A percentile compares a stretch with the other conserved stretches of the same genome.
phyloP scores from a whole-genome alignment of 2,113 vertebrate species.

The Dendropsophus ebraccatus region DNA sequence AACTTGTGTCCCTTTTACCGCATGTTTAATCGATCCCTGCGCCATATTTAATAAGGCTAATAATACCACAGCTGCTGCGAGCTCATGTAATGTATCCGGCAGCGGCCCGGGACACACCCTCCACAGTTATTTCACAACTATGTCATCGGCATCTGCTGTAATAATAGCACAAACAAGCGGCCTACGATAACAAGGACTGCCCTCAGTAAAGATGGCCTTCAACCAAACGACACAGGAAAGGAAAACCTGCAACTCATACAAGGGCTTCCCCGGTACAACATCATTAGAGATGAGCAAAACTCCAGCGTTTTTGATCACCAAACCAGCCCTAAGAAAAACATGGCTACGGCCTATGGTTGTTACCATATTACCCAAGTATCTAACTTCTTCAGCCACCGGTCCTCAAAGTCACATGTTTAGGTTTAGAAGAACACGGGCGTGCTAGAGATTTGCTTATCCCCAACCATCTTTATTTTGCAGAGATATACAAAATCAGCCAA shows the following conservation, averaged over 20 bases:
- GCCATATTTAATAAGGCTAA: conserved; percentile 40
- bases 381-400: no score
- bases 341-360: no score
- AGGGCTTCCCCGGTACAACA: no score
- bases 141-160: conserved; percentile 26
- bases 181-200: not conserved
- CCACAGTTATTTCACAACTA: conserved; percentile 36
- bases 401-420: no score
- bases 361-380: no score
- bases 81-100: conserved; percentile 32
- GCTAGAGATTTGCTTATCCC: no score
- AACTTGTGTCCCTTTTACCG: not conserved
- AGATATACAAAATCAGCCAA: not conserved
- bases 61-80: conserved; percentile 38
- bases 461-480: not conserved
- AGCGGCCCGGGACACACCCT: conserved; percentile 17
- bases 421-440: no score
- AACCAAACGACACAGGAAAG: no score
- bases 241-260: no score
- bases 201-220: conserved; percentile 40
- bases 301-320: no score
- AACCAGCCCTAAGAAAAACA: no score
- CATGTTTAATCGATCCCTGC: conserved; percentile 17
- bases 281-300: no score
- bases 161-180: conserved; percentile 8